These are phyloP conservation scores for Euplagia quadripunctaria DNA, from an alignment of 2,888 invertebrate genomes.

Conservation along the genomic window DNA sequence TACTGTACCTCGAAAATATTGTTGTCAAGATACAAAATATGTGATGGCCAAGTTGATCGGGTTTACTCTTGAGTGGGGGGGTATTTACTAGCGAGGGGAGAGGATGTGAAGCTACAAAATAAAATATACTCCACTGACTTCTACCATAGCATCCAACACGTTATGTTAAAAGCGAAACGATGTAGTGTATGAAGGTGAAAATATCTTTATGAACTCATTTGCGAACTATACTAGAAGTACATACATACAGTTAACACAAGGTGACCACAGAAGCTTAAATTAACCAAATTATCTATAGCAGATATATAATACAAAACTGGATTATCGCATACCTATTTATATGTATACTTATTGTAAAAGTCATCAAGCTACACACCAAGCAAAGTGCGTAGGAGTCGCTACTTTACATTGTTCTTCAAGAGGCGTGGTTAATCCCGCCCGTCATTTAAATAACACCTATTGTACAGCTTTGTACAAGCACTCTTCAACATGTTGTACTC, in stretches of 20 bases:
- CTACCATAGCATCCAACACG: too few species aligned
- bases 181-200: too few species aligned
- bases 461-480: slow-evolving; percentile 59
- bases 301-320: slow-evolving; percentile 2
- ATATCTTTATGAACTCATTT: too few species aligned
- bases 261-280: neutral
- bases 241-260: neutral
- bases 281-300: neutral
- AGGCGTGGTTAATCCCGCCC: slow-evolving; percentile 57
- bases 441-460: slow-evolving; percentile 54
- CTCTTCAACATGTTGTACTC: slow-evolving; percentile 45
- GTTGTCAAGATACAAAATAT: too few species aligned
- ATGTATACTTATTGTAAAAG: neutral
- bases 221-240: too few species aligned
- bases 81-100: too few species aligned
- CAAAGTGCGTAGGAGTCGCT: slow-evolving; percentile 56
- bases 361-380: slow-evolving; percentile 9
- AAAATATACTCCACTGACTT: too few species aligned
- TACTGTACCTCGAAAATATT: too few species aligned
- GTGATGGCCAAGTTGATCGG: too few species aligned
- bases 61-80: too few species aligned
- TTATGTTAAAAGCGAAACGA: too few species aligned
- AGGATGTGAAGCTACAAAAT: too few species aligned
- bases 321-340: slow-evolving; percentile 1
- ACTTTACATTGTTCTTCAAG: slow-evolving; percentile 34